phyloP scores from a whole-genome alignment of 2,113 vertebrate genomes.

The Onychostruthus taczanowskii region DNA sequence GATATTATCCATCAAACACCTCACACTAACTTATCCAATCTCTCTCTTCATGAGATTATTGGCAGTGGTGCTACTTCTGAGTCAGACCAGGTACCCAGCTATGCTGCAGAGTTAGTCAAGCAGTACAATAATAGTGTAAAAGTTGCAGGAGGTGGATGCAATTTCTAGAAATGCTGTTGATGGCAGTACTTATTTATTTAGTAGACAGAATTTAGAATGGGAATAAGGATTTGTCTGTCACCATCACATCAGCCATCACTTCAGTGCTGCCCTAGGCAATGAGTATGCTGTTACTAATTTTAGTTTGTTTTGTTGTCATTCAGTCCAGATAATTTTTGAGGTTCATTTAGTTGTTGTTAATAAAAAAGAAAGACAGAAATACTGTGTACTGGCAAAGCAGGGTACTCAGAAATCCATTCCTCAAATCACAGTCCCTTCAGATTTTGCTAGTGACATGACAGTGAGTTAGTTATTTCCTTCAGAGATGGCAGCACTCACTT shows the following conservation, averaged over 20 bases:
- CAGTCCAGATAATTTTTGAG: constrained; percentile 57
- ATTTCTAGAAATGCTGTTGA: constrained; percentile 39
- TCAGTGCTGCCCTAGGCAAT: constrained; percentile 42
- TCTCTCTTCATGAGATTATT: neutral
- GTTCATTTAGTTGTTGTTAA: constrained; percentile 55
- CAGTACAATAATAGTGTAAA: neutral
- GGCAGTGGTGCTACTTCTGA: neutral
- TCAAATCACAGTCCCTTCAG: neutral
- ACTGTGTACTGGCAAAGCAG: neutral
- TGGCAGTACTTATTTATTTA: constrained; percentile 59
- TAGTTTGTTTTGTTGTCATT: constrained; percentile 56
- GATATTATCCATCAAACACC: neutral
- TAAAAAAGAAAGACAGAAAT: constrained; percentile 41
- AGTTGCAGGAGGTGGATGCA: constrained; percentile 28
- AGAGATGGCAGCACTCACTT: neutral
- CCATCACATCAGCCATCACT: constrained; percentile 56
- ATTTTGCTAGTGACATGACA: neutral
- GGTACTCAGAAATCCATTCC: neutral
- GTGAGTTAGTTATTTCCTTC: neutral
- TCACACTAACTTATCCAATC: neutral
- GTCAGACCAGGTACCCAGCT: neutral
- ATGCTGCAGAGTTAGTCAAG: neutral
- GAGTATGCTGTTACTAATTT: constrained; percentile 64
- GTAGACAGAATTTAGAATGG: constrained; percentile 63
- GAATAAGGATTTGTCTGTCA: constrained; percentile 69